Base-by-base conservation (phyloP, 2,888 invertebrate genomes). In the Agrochola macilenta region DNA sequence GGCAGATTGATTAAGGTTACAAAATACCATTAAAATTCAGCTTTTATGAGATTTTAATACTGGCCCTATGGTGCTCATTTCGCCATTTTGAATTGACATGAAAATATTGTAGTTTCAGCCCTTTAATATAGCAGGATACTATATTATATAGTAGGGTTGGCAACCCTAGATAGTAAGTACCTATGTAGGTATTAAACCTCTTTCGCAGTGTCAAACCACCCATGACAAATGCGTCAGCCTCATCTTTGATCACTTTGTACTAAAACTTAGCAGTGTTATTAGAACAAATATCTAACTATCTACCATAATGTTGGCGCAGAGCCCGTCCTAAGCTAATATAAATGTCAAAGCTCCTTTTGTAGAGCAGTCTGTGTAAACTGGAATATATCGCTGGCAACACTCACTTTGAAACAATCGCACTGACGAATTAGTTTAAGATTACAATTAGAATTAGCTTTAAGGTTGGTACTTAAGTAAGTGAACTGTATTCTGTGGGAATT, bases 311-410 rank as follows among this genome's bases (percentile, higher is more conserved):
- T 80, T 81, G 65, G 65, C 76, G 69, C 76, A 77, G 70, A 76
- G 75, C 75, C 79, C 68, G 77, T 78, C 83, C 82, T 86, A 87
- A 85, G 81, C 81, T 74, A 82, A 87, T 81, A 85, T 79, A 83
- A 74, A 84, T 82, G 79, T 81, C 82, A 82, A 87, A 89, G 77
- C 79, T 78, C 74, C 84, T 83, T 87, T 82, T 84, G 82, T 77
- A 57, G 63, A 30, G 23, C 74, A 79, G 66, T 69, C 78, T 82
- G 78, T 80, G 76, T 79, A 72, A 88, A 88, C 78, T 84, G 71
- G 73, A 76, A 81, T 87, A 83, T 87, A 82, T 82, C 76, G 76
- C 82, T 76, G 61, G 76, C 73, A 76, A 76, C 80, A 76, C 78
- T 87, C 78, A 61, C 87, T 87, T 87, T 79, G 80, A 81, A 87